Percentiles rank a stretch among this genome's conserved stretches.
Conservation (phyloP, 1,140 invertebrate species). For the Trypoxylus dichotomus region DNA sequence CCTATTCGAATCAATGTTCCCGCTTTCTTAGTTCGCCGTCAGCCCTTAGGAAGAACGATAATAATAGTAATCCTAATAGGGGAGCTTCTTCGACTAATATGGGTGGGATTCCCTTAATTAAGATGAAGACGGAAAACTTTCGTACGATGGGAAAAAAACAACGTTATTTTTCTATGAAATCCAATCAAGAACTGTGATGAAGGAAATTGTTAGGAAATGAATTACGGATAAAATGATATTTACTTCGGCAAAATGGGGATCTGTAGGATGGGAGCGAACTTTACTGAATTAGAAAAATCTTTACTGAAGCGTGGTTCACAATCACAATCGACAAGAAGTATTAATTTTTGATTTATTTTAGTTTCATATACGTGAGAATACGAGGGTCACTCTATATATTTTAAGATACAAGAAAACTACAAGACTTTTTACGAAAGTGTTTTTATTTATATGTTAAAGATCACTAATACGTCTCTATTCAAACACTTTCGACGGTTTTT, state of each 20-base stretch:
- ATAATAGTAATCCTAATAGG: too few relatives aligned
- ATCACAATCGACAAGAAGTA: too few relatives aligned
- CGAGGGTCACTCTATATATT: too few relatives aligned
- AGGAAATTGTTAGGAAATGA: slow-evolving; percentile 2
- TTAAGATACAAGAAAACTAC: too few relatives aligned
- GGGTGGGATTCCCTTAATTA: not conserved
- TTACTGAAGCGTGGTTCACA: too few relatives aligned
- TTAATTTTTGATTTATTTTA: too few relatives aligned
- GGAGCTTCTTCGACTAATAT: not conserved
- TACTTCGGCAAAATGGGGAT: not conserved
- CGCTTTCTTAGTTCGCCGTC: not conserved
- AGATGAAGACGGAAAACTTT: not conserved
- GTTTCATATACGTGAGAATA: too few relatives aligned
- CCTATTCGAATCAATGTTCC: slow-evolving; percentile 6
- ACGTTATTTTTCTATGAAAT: slow-evolving; percentile 8
- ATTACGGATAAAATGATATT: slow-evolving; percentile 1
- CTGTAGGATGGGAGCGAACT: not conserved
- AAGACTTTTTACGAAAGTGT: too few relatives aligned
- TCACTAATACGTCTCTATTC: too few relatives aligned
- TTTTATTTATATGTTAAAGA: too few relatives aligned
- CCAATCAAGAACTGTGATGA: not conserved
- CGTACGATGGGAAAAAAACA: not conserved
- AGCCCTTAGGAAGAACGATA: too few relatives aligned
- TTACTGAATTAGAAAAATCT: not conserved
- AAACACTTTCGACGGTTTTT: too few relatives aligned